Conservation (phyloP, 1,140 invertebrate genomes). For the Pectinophora gossypiella region DNA sequence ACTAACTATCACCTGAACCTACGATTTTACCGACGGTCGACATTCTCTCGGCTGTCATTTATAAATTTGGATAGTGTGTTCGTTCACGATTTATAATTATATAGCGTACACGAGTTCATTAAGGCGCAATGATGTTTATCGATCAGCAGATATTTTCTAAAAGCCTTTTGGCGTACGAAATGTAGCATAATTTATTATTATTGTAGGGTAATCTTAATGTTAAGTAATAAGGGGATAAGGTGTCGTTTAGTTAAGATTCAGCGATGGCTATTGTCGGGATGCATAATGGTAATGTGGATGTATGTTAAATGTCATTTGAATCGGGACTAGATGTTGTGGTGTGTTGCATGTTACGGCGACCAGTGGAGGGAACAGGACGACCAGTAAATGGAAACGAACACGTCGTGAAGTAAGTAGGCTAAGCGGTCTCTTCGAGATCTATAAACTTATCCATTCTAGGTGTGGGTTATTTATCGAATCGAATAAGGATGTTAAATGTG, state of each 20-base stretch:
- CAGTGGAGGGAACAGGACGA: constrained; percentile 34
- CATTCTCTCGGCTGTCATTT: too few species aligned
- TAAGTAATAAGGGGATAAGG: constrained; percentile 62
- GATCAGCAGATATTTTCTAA: constrained; percentile 47
- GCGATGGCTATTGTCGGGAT: constrained; percentile 62
- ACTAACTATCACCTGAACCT: constrained; percentile 34
- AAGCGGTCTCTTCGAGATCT: constrained; percentile 57
- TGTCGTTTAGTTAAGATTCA: constrained; percentile 49
- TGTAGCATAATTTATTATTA: constrained; percentile 54
- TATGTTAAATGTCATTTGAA: constrained; percentile 45
- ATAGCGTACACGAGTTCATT: too few species aligned
- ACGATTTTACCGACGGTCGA: too few species aligned
- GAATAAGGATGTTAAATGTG: constrained; percentile 52
- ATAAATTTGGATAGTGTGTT: constrained; percentile 15
- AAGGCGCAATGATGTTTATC: constrained; percentile 21
- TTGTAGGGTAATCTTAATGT: constrained; percentile 45
- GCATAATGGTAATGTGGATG: constrained; percentile 53
- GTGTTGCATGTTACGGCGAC: constrained; percentile 39
- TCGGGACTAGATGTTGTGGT: constrained; percentile 39
- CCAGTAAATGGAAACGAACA: constrained; percentile 31
- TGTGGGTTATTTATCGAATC: constrained; percentile 48
- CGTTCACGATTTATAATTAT: constrained; percentile 22
- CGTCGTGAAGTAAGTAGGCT: constrained; percentile 51
- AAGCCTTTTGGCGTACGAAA: constrained; percentile 54
- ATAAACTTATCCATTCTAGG: constrained; percentile 39